phyloP scores from a whole-genome alignment of 1,140 invertebrate genomes.

The Conopomorpha cramerella region DNA sequence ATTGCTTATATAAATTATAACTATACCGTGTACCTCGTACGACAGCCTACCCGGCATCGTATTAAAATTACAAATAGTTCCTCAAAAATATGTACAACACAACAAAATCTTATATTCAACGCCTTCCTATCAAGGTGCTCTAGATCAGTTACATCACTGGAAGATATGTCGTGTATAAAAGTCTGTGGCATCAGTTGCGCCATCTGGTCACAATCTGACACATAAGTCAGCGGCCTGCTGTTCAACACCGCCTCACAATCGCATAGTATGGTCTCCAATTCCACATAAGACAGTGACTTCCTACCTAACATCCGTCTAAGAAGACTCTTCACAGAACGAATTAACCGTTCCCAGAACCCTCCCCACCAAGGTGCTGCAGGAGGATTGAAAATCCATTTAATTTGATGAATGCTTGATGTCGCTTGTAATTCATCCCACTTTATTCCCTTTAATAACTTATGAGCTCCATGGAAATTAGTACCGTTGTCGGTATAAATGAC shows the following conservation, averaged over 20 bases:
- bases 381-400: constrained; percentile 41
- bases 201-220: background rate
- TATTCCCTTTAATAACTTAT: constrained; percentile 1
- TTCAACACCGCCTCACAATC: constrained; percentile 5
- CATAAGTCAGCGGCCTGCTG: constrained; percentile 4
- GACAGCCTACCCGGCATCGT: too few species aligned
- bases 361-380: constrained; percentile 34
- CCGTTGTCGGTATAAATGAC: constrained; percentile 44
- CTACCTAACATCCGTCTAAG: constrained; percentile 4
- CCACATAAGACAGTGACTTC: background rate
- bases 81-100: too few species aligned
- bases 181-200: constrained; percentile 2
- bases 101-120: background rate
- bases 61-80: too few species aligned
- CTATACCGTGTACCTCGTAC: too few species aligned
- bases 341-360: constrained; percentile 24
- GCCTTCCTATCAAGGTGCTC: constrained; percentile 1
- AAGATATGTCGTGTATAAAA: constrained; percentile 1
- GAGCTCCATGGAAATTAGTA: constrained; percentile 22
- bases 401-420: constrained; percentile 5
- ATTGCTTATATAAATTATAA: too few species aligned
- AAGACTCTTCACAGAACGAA: constrained; percentile 11
- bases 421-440: too few species aligned
- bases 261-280: constrained; percentile 4
- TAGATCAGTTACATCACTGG: background rate